Evolutionary conservation across 2,888 invertebrate genomes (phyloP).

Genomic region (Acrocyrtus sp.): DNA sequence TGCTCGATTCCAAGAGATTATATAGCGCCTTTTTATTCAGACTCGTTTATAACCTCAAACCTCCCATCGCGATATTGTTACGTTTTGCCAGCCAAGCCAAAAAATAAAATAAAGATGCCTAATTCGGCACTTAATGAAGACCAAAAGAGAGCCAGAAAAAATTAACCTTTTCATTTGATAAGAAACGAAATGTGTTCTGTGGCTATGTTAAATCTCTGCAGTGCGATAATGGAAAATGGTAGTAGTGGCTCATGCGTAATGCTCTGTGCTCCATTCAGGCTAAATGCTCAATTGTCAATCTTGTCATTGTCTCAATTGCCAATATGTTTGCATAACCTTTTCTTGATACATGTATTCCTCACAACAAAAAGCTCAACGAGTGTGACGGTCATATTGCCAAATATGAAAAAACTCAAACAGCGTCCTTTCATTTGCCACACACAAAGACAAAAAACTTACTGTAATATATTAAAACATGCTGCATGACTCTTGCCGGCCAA

Average conservation of each 20-base stretch:
- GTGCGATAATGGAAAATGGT: no score
- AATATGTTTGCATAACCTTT: neutral
- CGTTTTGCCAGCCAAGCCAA: neutral
- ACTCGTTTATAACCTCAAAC: no score
- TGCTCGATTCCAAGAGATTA: conserved; percentile 4
- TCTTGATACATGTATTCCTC: neutral
- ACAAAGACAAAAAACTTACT: neutral
- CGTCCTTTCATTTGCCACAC: neutral
- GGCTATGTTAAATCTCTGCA: neutral
- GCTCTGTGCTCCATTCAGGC: neutral
- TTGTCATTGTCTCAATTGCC: neutral
- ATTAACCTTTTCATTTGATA: no score
- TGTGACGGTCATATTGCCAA: neutral
- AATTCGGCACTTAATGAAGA: conserved; percentile 40
- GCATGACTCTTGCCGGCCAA: conserved; percentile 5
- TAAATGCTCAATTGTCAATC: no score
- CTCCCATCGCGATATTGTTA: neutral
- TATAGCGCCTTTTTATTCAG: no score
- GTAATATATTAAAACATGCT: neutral
- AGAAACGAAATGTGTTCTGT: no score
- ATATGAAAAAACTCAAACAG: conserved; percentile 12
- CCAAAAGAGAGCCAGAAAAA: conserved; percentile 23
- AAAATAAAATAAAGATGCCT: conserved; percentile 11
- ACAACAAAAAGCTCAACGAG: no score
- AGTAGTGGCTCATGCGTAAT: no score